Evolutionary conservation across 2,113 vertebrate species (phyloP).

Genomic region (Ageneiosus marmoratus): DNA sequence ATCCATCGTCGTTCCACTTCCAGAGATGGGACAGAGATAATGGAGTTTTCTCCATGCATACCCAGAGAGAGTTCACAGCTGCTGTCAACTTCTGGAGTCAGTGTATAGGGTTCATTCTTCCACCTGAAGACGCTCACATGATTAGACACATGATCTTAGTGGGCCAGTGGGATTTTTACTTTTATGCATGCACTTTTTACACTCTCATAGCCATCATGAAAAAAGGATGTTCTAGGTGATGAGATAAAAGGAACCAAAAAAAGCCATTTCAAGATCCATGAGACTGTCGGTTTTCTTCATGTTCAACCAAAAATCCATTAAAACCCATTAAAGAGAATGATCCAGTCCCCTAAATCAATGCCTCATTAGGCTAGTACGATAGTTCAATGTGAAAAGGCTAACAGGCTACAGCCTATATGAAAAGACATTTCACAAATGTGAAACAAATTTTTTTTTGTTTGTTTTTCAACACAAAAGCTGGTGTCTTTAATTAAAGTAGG

Average conservation of each 20-base stretch:
- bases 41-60: not conserved
- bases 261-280: not conserved
- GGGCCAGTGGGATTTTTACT: not conserved
- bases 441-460: not conserved
- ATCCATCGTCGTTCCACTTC: conserved; percentile 25
- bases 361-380: not conserved
- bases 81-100: not conserved
- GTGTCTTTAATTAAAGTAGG: not conserved
- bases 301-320: not conserved
- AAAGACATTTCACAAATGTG: not conserved
- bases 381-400: too few species aligned
- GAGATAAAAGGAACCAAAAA: not conserved
- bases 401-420: not conserved
- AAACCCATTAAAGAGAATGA: not conserved
- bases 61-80: not conserved
- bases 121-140: not conserved
- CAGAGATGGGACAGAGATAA: conserved; percentile 6
- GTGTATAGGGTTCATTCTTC: not conserved
- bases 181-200: too few species aligned
- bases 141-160: not conserved
- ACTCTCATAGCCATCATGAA: too few species aligned
- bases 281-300: not conserved
- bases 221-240: not conserved
- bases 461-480: not conserved
- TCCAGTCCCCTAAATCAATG: not conserved